Evolutionary conservation across 2,797 vertebrate genomes (phyloP).

Genomic region (Lagorchestes hirsutus): DNA sequence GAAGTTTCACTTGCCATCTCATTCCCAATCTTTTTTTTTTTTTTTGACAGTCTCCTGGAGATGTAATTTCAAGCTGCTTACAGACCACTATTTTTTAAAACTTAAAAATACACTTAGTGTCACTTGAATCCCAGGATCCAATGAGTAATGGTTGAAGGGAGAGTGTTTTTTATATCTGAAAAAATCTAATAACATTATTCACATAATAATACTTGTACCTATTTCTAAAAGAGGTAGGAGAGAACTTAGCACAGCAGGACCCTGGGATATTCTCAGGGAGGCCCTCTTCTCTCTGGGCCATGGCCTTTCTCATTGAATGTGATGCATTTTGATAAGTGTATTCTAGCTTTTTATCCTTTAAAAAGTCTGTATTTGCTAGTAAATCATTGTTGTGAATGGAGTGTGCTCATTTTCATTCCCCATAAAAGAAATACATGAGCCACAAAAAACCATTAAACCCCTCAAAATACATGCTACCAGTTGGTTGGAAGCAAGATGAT

Average conservation of each 20-base stretch:
- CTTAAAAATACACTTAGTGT: constrained; percentile 59
- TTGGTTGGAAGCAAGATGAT: background rate
- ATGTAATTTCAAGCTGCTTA: constrained; percentile 72
- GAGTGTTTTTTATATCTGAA: constrained; percentile 53
- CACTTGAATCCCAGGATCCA: constrained; percentile 47
- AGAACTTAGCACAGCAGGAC: background rate
- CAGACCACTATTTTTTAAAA: constrained; percentile 37
- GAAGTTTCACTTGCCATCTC: constrained; percentile 65
- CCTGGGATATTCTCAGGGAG: background rate
- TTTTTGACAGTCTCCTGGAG: constrained; percentile 64
- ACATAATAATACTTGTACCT: constrained; percentile 6
- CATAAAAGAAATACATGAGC: constrained; percentile 19
- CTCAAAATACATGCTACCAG: background rate
- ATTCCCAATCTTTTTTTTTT: constrained; percentile 56
- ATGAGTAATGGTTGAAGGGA: constrained; percentile 38
- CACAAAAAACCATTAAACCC: background rate
- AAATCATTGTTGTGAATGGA: background rate
- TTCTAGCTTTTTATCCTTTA: constrained; percentile 19
- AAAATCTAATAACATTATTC: constrained; percentile 58
- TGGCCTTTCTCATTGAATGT: background rate
- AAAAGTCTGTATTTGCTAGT: background rate
- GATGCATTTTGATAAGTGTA: background rate
- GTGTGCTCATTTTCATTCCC: background rate
- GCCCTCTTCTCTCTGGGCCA: background rate
- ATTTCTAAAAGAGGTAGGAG: constrained; percentile 10